These are phyloP conservation scores for Geopemphigus sp. DNA, from an alignment of 1,140 invertebrate genomes.

Conservation along the genomic window DNA sequence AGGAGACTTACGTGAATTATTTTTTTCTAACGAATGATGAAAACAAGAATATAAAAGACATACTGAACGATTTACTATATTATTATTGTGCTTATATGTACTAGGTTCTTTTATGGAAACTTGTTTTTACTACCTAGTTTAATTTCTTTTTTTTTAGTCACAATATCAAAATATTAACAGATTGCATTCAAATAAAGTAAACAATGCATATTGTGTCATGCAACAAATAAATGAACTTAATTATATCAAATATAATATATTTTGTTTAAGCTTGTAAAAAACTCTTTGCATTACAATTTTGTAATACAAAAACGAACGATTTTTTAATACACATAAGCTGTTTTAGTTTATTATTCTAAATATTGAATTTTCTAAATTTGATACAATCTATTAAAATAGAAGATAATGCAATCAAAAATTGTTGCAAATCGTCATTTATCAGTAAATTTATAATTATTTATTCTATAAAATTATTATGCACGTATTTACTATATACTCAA, in stretches of 20 bases:
- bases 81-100: constrained; percentile 3
- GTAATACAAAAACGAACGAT: background rate
- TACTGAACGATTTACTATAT: constrained; percentile 15
- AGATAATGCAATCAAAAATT: too few relatives aligned
- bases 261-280: constrained; percentile 22
- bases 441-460: too few relatives aligned
- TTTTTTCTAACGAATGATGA: constrained; percentile 33
- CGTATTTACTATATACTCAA: too few relatives aligned
- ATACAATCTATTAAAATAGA: too few relatives aligned
- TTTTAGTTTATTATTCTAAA: constrained; percentile 19
- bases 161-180: constrained; percentile 30
- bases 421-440: too few relatives aligned
- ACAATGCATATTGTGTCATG: constrained; percentile 21
- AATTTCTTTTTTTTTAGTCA: constrained; percentile 26
- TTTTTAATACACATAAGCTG: background rate
- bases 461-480: too few relatives aligned
- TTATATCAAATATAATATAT: constrained; percentile 20
- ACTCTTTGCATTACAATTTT: constrained; percentile 13
- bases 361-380: too few relatives aligned
- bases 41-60: constrained; percentile 36
- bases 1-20: constrained; percentile 46
- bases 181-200: constrained; percentile 29
- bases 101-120: constrained; percentile 15
- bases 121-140: constrained; percentile 33
- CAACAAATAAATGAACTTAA: constrained; percentile 30